Evolutionary conservation across 2,113 vertebrate species (phyloP).

Genomic region (Siphamia tubifer): DNA sequence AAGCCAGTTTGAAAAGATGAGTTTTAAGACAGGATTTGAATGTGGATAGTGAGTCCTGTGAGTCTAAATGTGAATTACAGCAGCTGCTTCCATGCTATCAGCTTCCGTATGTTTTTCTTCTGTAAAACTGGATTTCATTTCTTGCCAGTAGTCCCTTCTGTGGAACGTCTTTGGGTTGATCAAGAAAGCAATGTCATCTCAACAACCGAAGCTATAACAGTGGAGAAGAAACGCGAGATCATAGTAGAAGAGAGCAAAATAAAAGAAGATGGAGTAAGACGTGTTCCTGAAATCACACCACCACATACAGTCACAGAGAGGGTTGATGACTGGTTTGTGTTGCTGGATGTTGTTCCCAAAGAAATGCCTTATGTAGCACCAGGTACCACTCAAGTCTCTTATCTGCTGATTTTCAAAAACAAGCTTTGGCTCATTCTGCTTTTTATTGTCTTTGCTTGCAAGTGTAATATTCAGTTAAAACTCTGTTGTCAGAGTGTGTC

Average conservation of each 20-base stretch:
- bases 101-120: no score
- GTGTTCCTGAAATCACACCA: neutral
- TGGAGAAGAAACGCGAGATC: no score
- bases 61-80: no score
- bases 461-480: neutral
- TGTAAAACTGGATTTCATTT: no score
- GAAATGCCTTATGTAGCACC: constrained; percentile 8
- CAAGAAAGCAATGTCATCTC: no score
- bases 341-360: constrained; percentile 44
- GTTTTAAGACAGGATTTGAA: no score
- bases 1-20: no score
- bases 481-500: neutral
- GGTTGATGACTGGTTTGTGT: constrained; percentile 68
- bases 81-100: no score
- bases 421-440: neutral
- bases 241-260: constrained; percentile 7
- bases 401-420: neutral
- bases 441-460: neutral
- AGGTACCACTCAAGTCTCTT: constrained; percentile 50
- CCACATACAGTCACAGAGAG: neutral
- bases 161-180: no score
- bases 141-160: no score
- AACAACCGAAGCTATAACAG: no score
- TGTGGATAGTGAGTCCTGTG: no score
- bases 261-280: neutral